phyloP scores from a whole-genome alignment of 2,113 vertebrate species.

The Nipponia nippon region DNA sequence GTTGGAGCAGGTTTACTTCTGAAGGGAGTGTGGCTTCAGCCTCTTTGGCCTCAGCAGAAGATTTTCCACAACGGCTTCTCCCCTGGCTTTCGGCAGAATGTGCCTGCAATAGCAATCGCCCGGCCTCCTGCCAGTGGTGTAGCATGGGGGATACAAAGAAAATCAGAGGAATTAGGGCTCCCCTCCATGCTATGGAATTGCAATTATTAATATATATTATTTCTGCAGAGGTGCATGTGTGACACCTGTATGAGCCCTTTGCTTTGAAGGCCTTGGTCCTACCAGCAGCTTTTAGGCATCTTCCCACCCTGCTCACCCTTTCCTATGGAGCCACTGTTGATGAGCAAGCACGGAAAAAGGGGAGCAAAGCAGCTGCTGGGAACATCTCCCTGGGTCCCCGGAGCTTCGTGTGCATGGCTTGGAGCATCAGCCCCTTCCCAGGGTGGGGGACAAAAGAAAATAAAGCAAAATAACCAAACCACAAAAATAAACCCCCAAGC shows the following conservation, averaged over 20 bases:
- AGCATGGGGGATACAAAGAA: fast-evolving
- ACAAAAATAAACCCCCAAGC: neutral
- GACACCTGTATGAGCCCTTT: fast-evolving
- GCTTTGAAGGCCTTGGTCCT: neutral
- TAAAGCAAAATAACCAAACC: neutral
- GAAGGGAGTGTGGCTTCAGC: neutral
- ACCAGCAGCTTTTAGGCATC: neutral
- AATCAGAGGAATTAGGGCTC: neutral
- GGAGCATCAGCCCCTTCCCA: neutral
- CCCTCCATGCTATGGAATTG: neutral
- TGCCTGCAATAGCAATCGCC: neutral
- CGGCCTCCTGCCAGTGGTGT: neutral
- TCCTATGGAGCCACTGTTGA: fast-evolving
- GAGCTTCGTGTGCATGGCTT: fast-evolving
- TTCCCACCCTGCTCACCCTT: neutral
- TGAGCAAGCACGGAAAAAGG: neutral
- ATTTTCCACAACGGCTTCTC: neutral
- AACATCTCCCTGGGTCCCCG: neutral
- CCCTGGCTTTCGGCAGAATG: neutral
- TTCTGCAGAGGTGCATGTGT: neutral
- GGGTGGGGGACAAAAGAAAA: neutral
- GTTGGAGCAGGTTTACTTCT: no score
- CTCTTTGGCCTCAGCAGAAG: neutral
- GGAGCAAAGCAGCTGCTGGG: neutral
- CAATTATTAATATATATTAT: neutral